Base-by-base conservation (phyloP, 2,797 vertebrate species). In the Silurus lanzhouensis region DNA sequence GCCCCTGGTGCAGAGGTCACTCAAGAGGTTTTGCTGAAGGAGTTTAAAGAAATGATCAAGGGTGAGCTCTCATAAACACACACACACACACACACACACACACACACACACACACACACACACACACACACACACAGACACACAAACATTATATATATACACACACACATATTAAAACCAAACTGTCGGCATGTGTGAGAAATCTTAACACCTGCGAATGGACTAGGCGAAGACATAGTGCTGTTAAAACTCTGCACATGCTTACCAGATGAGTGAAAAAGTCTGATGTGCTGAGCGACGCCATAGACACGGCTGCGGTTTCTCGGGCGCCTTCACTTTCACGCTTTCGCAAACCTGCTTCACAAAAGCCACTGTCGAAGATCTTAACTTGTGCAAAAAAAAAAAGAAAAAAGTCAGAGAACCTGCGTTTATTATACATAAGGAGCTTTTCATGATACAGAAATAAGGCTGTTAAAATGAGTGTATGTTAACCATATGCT, bases 41-140 rank as follows among this genome's bases (percentile, higher is more conserved):
- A 98, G 89, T 98, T 99, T 90, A 97, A 96, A 92, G 96, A 97
- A 88, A 96, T 98, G 94, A 92, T 99, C 67, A 97, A 95, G 97
- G 97, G 97, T 99, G 91, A 91, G 89, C 27, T 66, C 63, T 46
- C 7, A 13, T 52, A 61, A 77, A 70, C 63, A 68, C 70, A 46
- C 15, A 48, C 25, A 67, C n/a, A 63, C 6, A 44, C 27, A 61
- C 27, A 77, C 57, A 78, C 19, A 57, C 14, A 57, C 2, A 38
- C 31, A 38, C 31, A 38, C 31, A 38, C 31, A 38, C 31, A 31
- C 31, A 31, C 31, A 31, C 31, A 27, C 27, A 27, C 27, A 27
- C 27, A 27, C 27, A 27, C 27, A 27, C 27, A 27, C 27, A 27
- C 27, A 27, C 27, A 27, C 27, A 27, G 1, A 27, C 27, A 27